These are phyloP conservation scores for Argyrosomus regius DNA, from an alignment of 2,797 vertebrate species.

Conservation along the genomic window DNA sequence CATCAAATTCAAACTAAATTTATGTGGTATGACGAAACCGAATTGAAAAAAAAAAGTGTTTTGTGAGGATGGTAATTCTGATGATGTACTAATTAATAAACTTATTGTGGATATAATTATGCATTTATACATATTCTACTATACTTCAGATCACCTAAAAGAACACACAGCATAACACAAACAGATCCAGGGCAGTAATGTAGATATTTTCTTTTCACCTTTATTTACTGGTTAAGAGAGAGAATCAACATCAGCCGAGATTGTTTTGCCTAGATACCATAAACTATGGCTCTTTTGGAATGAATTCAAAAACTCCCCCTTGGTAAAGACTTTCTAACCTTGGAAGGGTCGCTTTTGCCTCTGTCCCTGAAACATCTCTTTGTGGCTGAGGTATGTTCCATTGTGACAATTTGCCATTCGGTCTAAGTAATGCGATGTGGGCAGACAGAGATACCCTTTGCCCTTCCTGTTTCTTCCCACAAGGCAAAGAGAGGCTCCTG, in stretches of 20 bases:
- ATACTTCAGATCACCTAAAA: slow-evolving; percentile 7
- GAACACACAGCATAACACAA: slow-evolving; percentile 11
- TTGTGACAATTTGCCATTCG: slow-evolving; percentile 78
- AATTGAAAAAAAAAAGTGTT: not conserved
- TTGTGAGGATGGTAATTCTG: not conserved
- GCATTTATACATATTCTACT: not conserved
- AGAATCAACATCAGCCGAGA: slow-evolving; percentile 17
- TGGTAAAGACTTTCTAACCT: slow-evolving; percentile 63
- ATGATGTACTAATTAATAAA: not conserved
- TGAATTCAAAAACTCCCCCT: slow-evolving; percentile 54
- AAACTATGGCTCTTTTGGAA: slow-evolving; percentile 41
- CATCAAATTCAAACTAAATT: no score
- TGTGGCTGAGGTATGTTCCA: slow-evolving; percentile 68
- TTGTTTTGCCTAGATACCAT: slow-evolving; percentile 42
- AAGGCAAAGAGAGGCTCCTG: slow-evolving; percentile 69
- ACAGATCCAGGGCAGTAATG: slow-evolving; percentile 1
- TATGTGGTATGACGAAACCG: not conserved
- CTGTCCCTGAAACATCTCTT: slow-evolving; percentile 69
- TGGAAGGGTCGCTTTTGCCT: slow-evolving; percentile 54
- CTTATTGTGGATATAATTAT: not conserved
- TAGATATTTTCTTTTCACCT: slow-evolving; percentile 44
- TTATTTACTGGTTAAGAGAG: slow-evolving; percentile 25
- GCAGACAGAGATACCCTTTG: slow-evolving; percentile 67
- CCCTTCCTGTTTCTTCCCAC: slow-evolving; percentile 71
- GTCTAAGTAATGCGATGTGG: slow-evolving; percentile 69